Evolutionary conservation across 2,797 vertebrate genomes (phyloP), one percentile per base, ranked within the genome.

Genomic region (Gymnopithys bicolor): DNA sequence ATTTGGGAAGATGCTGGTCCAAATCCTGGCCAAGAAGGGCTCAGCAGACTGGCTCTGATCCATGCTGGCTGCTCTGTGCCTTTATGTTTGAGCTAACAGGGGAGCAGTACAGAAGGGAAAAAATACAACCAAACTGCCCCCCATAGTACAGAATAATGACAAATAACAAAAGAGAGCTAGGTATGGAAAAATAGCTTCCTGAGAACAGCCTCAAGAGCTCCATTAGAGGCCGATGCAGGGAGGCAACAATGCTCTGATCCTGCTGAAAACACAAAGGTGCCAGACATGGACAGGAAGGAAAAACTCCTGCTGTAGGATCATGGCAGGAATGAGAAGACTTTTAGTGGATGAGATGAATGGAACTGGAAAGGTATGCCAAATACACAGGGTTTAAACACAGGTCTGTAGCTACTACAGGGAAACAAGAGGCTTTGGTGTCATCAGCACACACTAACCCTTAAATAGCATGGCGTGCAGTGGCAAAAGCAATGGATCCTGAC

Each of bases 201-300:
- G 39, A 93, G 76, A 92, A 84, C 23, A 86, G 39, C 62, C 87
- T 87, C 41, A 66, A 71, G 75, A 75, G 43, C 35, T 32, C 9
- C 23, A 84, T 53, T 0, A 0, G 77, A 80, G 37, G 45, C 55
- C 84, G 83, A 63, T 0, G 0, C 27, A 19, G 1, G 3, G 56
- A 64, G 41, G 24, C 33, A 66, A 84, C 3, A 25, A 82, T 33
- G 37, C 32, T 78, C 53, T 2, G 0, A 23, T 55, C 52, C 55
- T 59, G 39, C 7, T 37, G 19, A 32, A 60, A 78, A 91, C 59
- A 62, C 16, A 70, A 89, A 46, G 51, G 37, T 39, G 52, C 41
- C 55, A 69, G 48, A 21, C 37, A 17, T 0, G 9, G 49, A 66
- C 46, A 84, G 73, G 79, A 78, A 87, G 59, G 39, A 59, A 91